Percentiles rank a stretch among this genome's conserved stretches.
Evolutionary conservation across 1,140 invertebrate species (phyloP).

Genomic region (Prorops nasuta): DNA sequence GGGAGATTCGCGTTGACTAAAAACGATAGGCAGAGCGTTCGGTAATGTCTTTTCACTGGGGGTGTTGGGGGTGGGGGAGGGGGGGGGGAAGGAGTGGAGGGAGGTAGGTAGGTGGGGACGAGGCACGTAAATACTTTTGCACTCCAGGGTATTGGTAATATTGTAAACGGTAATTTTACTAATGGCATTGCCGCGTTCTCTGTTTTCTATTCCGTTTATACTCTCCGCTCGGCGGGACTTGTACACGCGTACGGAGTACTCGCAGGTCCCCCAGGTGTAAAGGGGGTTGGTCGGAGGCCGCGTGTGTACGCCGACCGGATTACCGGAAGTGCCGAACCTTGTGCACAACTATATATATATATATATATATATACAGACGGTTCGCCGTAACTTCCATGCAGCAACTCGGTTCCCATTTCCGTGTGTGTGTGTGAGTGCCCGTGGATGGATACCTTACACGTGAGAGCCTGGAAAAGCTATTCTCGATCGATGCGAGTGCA

Average conservation of each 20-base stretch:
- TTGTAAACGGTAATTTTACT: constrained; percentile 48
- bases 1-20: constrained; percentile 13
- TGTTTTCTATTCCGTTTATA: constrained; percentile 26
- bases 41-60: no score
- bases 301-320: neutral
- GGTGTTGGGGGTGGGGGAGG: no score
- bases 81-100: no score
- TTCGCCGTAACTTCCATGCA: neutral
- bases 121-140: constrained; percentile 16
- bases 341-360: neutral
- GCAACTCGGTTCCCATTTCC: neutral
- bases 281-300: no score
- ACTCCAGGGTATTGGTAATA: constrained; percentile 44
- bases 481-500: neutral
- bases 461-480: neutral
- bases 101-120: no score
- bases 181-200: constrained; percentile 40
- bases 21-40: no score
- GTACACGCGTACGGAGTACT: no score
- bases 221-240: neutral
- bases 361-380: no score
- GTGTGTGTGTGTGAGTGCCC: no score
- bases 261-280: no score
- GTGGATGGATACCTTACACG: neutral
- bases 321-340: neutral